Conservation (phyloP, 2,888 invertebrate species). For the Archips xylosteana region DNA sequence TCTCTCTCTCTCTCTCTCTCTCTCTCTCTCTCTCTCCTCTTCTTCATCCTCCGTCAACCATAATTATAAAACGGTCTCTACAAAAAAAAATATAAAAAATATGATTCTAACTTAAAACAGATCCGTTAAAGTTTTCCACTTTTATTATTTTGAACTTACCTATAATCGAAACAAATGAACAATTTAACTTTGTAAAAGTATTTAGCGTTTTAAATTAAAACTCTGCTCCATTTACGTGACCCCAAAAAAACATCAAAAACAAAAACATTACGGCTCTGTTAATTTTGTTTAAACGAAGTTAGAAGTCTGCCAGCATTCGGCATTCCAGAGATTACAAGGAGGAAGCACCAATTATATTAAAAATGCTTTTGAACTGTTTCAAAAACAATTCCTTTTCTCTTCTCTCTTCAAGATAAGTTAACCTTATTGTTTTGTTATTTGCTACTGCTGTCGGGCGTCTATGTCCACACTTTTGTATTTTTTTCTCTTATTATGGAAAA, state of each 20-base stretch:
- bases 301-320: slow-evolving; percentile 5
- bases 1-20: too few relatives aligned
- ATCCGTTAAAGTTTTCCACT: too few relatives aligned
- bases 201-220: slow-evolving; percentile 8
- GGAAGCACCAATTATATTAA: slow-evolving; percentile 22
- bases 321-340: slow-evolving; percentile 15
- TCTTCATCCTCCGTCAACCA: too few relatives aligned
- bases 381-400: slow-evolving; percentile 1
- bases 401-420: not conserved
- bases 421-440: not conserved
- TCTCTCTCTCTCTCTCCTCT: too few relatives aligned
- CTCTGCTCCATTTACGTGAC: not conserved
- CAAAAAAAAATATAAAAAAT: too few relatives aligned
- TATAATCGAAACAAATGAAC: slow-evolving; percentile 5
- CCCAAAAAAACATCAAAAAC: slow-evolving; percentile 4
- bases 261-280: slow-evolving; percentile 6
- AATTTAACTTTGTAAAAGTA: not conserved
- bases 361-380: slow-evolving; percentile 18
- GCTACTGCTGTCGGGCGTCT: not conserved
- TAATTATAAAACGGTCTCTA: too few relatives aligned
- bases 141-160: too few relatives aligned
- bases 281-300: slow-evolving; percentile 20
- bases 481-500: too few relatives aligned
- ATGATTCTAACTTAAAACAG: too few relatives aligned
- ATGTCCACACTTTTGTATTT: too few relatives aligned